Conservation (phyloP, 2,888 invertebrate genomes). For the Drosophila nigricruria region DNA sequence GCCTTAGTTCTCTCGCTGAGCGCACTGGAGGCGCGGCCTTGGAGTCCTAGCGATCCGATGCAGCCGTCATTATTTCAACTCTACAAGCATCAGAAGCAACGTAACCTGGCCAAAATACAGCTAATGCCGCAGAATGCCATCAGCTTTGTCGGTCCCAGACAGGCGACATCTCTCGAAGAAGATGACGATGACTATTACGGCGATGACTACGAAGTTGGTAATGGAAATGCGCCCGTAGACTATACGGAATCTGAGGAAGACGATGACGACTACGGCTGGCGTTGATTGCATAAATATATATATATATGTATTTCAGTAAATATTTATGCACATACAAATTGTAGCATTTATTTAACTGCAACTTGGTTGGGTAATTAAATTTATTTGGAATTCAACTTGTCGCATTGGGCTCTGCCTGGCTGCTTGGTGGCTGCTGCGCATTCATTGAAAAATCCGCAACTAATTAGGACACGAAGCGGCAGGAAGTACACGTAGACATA, state of each 20-base stretch:
- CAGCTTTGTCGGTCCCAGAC: conserved; percentile 56
- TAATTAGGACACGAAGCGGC: conserved; percentile 66
- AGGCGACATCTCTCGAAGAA: conserved; percentile 39
- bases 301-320: conserved; percentile 5
- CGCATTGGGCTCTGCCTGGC: conserved; percentile 51
- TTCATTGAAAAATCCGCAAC: conserved; percentile 77
- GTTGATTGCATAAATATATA: conserved; percentile 12
- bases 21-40: conserved; percentile 32
- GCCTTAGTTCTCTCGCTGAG: conserved; percentile 20
- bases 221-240: conserved; percentile 16
- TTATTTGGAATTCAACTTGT: conserved; percentile 70
- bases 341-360: conserved; percentile 62
- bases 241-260: conserved; percentile 40
- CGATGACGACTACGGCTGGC: conserved; percentile 46
- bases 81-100: conserved; percentile 51
- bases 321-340: conserved; percentile 22
- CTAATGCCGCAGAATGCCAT: conserved; percentile 40
- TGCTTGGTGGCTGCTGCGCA: conserved; percentile 30
- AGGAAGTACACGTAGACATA: conserved; percentile 34
- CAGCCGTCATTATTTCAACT: conserved; percentile 24
- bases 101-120: conserved; percentile 51
- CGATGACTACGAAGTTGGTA: conserved; percentile 28
- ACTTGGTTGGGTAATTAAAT: conserved; percentile 71
- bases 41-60: conserved; percentile 59
- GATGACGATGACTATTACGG: conserved; percentile 25